phyloP scores from a whole-genome alignment of 2,888 invertebrate genomes.

The Cephus pygmeus region DNA sequence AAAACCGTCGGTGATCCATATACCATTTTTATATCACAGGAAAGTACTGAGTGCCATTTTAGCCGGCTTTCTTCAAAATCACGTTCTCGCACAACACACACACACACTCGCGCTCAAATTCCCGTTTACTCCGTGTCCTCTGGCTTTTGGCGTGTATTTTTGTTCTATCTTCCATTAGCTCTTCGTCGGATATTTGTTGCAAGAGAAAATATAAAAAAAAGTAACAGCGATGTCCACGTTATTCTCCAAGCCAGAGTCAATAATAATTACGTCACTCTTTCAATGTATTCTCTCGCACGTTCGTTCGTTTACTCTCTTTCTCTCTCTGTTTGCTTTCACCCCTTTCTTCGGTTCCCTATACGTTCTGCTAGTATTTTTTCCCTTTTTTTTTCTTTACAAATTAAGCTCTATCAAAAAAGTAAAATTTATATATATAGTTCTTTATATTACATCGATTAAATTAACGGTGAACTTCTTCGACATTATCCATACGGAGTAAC shows the following conservation, averaged over 20 bases:
- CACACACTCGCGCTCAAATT: background rate
- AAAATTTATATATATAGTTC: constrained; percentile 43
- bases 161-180: background rate
- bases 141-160: background rate
- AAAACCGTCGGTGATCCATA: constrained; percentile 34
- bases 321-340: background rate
- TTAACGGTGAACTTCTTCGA: constrained; percentile 49
- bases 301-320: background rate
- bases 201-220: background rate
- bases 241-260: background rate
- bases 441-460: constrained; percentile 60
- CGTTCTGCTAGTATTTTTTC: constrained; percentile 15
- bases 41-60: constrained; percentile 35
- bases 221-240: background rate
- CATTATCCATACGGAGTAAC: constrained; percentile 45
- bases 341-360: background rate
- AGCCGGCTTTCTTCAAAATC: constrained; percentile 3
- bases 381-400: constrained; percentile 23
- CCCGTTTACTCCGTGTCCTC: background rate
- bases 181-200: background rate
- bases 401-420: constrained; percentile 37
- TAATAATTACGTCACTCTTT: background rate
- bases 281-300: background rate
- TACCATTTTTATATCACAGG: constrained; percentile 48
- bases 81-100: background rate